A percentile compares a stretch with the other conserved stretches of the same genome.
Evolutionary conservation across 2,888 invertebrate genomes (phyloP).

Genomic region (Polydesmus complanatus): DNA sequence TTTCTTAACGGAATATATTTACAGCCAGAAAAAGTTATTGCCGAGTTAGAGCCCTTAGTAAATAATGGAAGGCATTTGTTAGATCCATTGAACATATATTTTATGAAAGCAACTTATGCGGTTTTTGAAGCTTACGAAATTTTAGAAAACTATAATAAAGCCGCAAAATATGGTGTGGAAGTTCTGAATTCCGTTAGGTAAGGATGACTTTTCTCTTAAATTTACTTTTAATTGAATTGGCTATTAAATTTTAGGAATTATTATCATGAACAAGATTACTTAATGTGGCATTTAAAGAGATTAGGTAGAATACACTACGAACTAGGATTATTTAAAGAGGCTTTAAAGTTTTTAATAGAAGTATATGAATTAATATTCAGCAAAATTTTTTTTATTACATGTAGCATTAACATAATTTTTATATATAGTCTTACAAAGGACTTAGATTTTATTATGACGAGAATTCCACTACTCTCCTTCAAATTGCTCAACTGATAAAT

Average conservation of each 20-base stretch:
- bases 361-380: neutral
- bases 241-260: neutral
- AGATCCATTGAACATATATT: neutral
- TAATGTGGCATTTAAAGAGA: neutral
- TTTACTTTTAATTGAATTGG: too few relatives aligned
- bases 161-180: neutral
- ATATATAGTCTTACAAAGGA: too few relatives aligned
- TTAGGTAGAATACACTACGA: neutral
- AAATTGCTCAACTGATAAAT: too few relatives aligned
- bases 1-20: too few relatives aligned
- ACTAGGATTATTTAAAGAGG: neutral
- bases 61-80: neutral
- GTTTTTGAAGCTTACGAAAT: neutral
- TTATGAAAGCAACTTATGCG: neutral
- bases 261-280: neutral
- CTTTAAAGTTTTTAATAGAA: neutral
- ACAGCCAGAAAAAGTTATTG: neutral
- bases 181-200: neutral
- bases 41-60: neutral
- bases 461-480: too few relatives aligned
- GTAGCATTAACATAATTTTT: too few relatives aligned
- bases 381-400: too few relatives aligned
- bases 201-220: neutral
- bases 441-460: too few relatives aligned
- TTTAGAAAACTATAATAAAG: neutral